Conservation (phyloP, 2,888 invertebrate genomes). For the Apodemia hepburni region DNA sequence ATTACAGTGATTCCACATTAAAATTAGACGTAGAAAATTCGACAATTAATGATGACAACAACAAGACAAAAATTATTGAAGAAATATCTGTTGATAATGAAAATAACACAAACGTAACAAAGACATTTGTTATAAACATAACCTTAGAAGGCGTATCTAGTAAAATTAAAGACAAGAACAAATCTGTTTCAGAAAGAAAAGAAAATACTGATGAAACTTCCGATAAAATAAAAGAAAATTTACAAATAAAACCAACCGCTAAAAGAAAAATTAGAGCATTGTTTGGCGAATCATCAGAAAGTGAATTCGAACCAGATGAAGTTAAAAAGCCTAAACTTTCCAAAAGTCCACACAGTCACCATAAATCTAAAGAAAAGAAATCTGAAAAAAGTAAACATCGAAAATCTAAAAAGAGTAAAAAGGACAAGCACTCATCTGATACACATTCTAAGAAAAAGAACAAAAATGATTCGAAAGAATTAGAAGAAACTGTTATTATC, state of each 20-base stretch:
- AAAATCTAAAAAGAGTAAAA: slow-evolving; percentile 34
- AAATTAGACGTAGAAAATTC: slow-evolving; percentile 39
- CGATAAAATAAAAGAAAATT: slow-evolving; percentile 34
- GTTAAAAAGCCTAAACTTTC: slow-evolving; percentile 43
- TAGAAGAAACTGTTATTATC: slow-evolving; percentile 19
- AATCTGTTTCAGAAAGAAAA: slow-evolving; percentile 20
- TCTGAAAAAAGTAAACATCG: slow-evolving; percentile 30
- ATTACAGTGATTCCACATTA: slow-evolving; percentile 42
- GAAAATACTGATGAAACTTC: slow-evolving; percentile 30
- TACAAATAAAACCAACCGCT: slow-evolving; percentile 47
- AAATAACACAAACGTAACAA: slow-evolving; percentile 34
- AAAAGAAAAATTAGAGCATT: slow-evolving; percentile 72
- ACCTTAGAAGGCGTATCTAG: slow-evolving; percentile 61
- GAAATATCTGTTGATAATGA: slow-evolving; percentile 32
- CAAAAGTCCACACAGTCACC: slow-evolving; percentile 31
- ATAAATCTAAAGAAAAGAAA: slow-evolving; percentile 27
- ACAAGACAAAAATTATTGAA: slow-evolving; percentile 49
- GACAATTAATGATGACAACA: slow-evolving; percentile 39
- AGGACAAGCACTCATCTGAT: slow-evolving; percentile 28
- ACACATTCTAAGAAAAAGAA: slow-evolving; percentile 25
- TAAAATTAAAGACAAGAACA: slow-evolving; percentile 35
- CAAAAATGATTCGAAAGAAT: slow-evolving; percentile 14
- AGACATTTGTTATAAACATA: slow-evolving; percentile 65
- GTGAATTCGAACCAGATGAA: slow-evolving; percentile 47
- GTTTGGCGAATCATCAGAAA: slow-evolving; percentile 75